Evolutionary conservation across 2,888 invertebrate genomes (phyloP), one percentile per base, ranked within the genome.

Genomic region (Melanostoma mellinum): DNA sequence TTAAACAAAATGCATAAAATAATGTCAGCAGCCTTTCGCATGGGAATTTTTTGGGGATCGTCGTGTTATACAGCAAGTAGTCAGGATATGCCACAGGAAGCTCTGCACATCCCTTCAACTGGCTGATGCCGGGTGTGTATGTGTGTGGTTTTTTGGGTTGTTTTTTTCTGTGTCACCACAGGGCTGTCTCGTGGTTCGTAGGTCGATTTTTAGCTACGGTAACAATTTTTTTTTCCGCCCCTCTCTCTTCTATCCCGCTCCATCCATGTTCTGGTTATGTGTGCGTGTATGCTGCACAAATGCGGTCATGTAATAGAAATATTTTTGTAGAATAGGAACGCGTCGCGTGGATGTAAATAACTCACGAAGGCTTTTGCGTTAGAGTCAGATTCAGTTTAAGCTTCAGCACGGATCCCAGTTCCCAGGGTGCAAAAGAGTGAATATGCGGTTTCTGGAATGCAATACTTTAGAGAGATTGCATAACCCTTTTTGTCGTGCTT

Each of bases 1-100:
- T 84, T 84, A 78, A 84, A 84, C 78, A 78, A 84, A 84, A 74
- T 84, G 82, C 82, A 84, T 84, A 84, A 84, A 84, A 84, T 84
- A 82, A 82, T 84, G 82, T 84, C 82, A 84, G 84, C 84, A 79
- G 71, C 63, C 65, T 72, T 78, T 82, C 82, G 82, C 78, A 82
- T 77, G 68, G 77, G 77, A 73, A 78, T 77, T 73, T 78, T 82
- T 68, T 61, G 78, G 78, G 61, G 42, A 56, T 80, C 58, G 42
- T 52, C 56, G 65, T 81, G 65, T 67, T 72, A 48, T 38, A 69
- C 3, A 53, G 58, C 36, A 50, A 58, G 65, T 53, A 69, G 35
- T 46, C 42, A 78, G 73, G 48, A 73, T 73, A 61, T 50, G 58
- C 63, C 61, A 42, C 55, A 69, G 78, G 74, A 65, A 58, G 48